These are phyloP conservation scores for Zoanthus sansibaricus DNA, from an alignment of 92 coral and sea anemone species.

Conservation along the genomic window DNA sequence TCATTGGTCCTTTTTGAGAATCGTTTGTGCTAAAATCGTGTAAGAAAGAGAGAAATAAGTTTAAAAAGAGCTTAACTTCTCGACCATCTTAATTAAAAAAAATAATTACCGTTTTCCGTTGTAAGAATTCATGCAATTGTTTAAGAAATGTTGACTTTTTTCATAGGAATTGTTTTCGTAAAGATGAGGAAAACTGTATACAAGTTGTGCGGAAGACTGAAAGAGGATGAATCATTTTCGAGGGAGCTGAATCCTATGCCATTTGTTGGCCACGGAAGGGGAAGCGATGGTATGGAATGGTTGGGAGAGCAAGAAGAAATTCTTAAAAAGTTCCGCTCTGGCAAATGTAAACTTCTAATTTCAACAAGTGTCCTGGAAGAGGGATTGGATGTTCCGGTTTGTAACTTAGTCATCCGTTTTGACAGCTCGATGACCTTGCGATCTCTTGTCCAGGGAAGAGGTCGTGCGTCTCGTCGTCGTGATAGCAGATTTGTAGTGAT, in stretches of 20 bases:
- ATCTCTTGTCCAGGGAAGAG: slow-evolving; percentile 93
- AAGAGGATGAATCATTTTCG: slow-evolving; percentile 48
- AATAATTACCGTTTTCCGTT: no score
- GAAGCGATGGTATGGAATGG: slow-evolving; percentile 97
- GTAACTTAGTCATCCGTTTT: slow-evolving; percentile 94
- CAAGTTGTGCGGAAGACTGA: slow-evolving; percentile 84
- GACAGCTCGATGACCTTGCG: slow-evolving; percentile 84
- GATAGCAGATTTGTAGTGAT: slow-evolving; percentile 88
- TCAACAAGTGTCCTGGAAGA: slow-evolving; percentile 95
- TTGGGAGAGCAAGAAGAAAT: slow-evolving; percentile 87
- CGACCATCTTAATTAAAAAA: no score
- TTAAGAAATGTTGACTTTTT: background rate
- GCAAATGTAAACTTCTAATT: slow-evolving; percentile 84
- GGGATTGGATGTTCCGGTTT: slow-evolving; percentile 97
- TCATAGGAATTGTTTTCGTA: slow-evolving; percentile 84
- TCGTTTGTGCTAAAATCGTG: no score
- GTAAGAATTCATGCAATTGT: background rate
- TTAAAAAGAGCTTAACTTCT: no score
- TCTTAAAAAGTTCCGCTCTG: slow-evolving; percentile 87
- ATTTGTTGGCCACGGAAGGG: slow-evolving; percentile 94
- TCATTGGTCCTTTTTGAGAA: no score
- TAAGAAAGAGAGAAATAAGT: no score
- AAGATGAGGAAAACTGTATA: slow-evolving; percentile 90
- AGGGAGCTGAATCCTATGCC: slow-evolving; percentile 77
- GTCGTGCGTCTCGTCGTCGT: slow-evolving; percentile 91